phyloP scores from a whole-genome alignment of 2,888 invertebrate species.

The Drosophila niveifrons region DNA sequence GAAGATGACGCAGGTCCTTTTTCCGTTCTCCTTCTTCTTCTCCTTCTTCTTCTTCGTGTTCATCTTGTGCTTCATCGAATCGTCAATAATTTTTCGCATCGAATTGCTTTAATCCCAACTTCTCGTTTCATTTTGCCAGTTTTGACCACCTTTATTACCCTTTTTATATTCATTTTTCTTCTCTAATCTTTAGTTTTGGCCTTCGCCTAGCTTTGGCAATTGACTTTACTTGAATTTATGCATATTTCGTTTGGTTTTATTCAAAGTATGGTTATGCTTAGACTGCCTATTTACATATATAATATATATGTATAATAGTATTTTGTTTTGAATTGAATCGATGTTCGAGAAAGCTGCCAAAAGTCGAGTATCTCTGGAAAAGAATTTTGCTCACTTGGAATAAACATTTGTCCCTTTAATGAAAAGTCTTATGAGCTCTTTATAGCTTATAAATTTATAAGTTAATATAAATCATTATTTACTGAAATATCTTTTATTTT shows the following conservation, averaged over 20 bases:
- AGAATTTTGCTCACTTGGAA: too few relatives aligned
- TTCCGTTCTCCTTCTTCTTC: not conserved
- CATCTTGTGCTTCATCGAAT: too few relatives aligned
- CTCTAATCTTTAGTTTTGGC: not conserved
- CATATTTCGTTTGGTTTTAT: conserved; percentile 2
- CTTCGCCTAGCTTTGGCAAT: conserved; percentile 1
- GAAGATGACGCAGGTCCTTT: conserved; percentile 33
- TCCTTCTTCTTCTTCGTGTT: not conserved
- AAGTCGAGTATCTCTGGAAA: too few relatives aligned
- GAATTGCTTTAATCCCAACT: conserved; percentile 44
- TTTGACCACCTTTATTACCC: conserved; percentile 5
- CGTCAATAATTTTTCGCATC: conserved; percentile 41
- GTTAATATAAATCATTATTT: too few relatives aligned
- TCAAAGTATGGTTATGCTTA: conserved; percentile 1
- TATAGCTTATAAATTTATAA: too few relatives aligned
- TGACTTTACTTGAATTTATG: conserved; percentile 12
- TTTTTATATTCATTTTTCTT: conserved; percentile 4
- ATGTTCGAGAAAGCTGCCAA: not conserved
- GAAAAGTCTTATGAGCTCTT: too few relatives aligned
- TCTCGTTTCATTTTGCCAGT: conserved; percentile 18
- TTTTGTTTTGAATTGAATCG: not conserved
- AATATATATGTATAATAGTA: not conserved
- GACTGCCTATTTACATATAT: too few relatives aligned
- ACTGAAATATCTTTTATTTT: too few relatives aligned
- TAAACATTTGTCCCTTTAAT: too few relatives aligned